Base-by-base conservation (phyloP, 2,113 vertebrate species). In the Hemicordylus capensis region DNA sequence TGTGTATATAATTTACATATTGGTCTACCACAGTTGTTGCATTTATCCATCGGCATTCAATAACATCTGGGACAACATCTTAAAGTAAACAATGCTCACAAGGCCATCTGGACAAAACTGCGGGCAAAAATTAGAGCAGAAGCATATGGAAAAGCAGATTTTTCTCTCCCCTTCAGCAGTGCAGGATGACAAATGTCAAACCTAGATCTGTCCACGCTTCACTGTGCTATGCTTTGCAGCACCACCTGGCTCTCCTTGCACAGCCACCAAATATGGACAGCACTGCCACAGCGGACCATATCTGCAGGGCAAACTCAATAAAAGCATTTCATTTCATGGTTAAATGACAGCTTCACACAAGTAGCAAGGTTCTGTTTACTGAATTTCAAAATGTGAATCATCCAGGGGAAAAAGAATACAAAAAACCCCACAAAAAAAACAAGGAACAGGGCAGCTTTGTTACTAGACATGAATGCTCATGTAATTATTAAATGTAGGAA, bases 111-210 rank as follows among this genome's bases (percentile, higher is more conserved):
- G 97, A 97, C 97, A 95, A 96, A 97, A 97, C 96, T 95, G 95
- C 93, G 88, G 97, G 95, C 97, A 96, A 96, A 96, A 97, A 97
- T 94, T 95, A 95, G 96, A 97, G 96, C 97, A 97, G 95, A 97
- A 99, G 97, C 98, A 99, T 99, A 99, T 99, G 98, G 98, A 98
- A 98, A 99, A 98, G 96, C 98, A 99, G 98, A 98, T 98, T 99
- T 98, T 97, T 97, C 96, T 97, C 97, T 97, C 97, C 98, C 98
- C 98, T 97, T 97, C 96, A 98, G 98, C 98, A 96, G 96, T 97
- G 93, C 94, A 96, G 91, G 93, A 97, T 97, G 97, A 97, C 98
- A 98, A 98, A 98, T 98, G 97, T 98, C 95, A 96, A 96, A 95
- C 96, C 97, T 96, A 96, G 95, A 97, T 94, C 94, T 85, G 94